Base-by-base conservation (phyloP, 2,113 vertebrate species). In the Himantopus leucocephalus region DNA sequence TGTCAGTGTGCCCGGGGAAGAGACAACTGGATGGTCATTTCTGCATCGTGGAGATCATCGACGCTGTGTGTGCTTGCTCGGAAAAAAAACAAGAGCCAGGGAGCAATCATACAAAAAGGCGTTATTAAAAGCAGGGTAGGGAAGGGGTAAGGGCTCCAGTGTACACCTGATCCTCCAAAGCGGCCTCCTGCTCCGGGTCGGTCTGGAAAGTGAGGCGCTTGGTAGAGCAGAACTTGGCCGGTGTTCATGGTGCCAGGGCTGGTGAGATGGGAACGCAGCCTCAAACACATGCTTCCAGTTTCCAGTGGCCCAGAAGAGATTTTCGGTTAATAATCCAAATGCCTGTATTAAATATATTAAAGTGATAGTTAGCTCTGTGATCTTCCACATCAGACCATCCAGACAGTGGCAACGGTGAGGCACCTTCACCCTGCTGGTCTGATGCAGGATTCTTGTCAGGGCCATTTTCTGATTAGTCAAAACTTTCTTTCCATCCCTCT, bases 1-100 rank as follows among this genome's bases (percentile, higher is more conserved):
- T 41, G 60, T 72, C 70, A 43, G 32, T 15, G 17, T 58, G 34
- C 21, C 34, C 50, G 35, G 27, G 35, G 43, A 83, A 73, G 34
- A 85, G 58, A 50, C 41, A 87, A 14, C 8, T 29, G 29, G 14
- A 50, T 0, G 0, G 14, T 48, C 13, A 19, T 63, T 68, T 77
- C 76, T 3, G 5, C 17, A 23, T 6, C 1, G 0, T 55, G 50
- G 68, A 75, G 56, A 48, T 48, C 32, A 32, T 87, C 0, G 0
- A 43, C 34, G 62, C 41, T 3, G 0, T 15, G 14, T 19, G 30
- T 35, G 26, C 47, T 35, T 64, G 45, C 58, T 88, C 2, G 1
- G 82, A 68, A 70, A 79, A 88, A 63, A 34, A 72, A 11, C 26
- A 85, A 85, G 39, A 79, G 30, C 11, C 62, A 73, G 27, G 14